Percentiles rank a stretch among this genome's conserved stretches.
Conservation (phyloP, 2,888 invertebrate species). For the Megastigmus dorsalis region DNA sequence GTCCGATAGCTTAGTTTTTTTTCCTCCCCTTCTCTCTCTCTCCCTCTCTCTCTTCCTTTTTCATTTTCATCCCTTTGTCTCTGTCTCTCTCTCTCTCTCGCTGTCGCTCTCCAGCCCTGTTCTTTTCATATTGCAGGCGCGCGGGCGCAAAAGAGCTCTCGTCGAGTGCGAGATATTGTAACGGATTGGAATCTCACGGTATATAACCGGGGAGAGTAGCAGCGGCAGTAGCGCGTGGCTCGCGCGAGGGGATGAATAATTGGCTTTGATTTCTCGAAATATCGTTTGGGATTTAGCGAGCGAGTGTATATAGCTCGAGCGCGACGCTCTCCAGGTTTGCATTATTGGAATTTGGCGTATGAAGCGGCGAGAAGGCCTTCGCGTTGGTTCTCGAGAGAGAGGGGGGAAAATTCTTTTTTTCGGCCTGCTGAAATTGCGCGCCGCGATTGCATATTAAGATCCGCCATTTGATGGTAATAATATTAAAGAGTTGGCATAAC, state of each 20-base stretch:
- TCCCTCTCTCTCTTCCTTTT: constrained; percentile 8
- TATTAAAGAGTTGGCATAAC: too few relatives aligned
- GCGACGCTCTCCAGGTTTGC: background rate
- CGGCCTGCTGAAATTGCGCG: too few relatives aligned
- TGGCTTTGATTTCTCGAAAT: constrained; percentile 35
- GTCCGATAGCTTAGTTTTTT: background rate
- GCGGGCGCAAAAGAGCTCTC: too few relatives aligned
- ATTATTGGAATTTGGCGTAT: constrained; percentile 21
- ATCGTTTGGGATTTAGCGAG: constrained; percentile 9
- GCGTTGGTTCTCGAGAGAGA: too few relatives aligned
- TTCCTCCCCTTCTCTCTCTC: background rate
- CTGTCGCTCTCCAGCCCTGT: background rate
- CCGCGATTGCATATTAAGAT: too few relatives aligned
- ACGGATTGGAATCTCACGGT: constrained; percentile 20
- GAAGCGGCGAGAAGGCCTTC: too few relatives aligned
- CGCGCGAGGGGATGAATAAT: constrained; percentile 44
- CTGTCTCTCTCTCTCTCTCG: constrained; percentile 1
- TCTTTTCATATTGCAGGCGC: constrained; percentile 26
- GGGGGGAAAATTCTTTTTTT: too few relatives aligned
- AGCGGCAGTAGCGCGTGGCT: background rate
- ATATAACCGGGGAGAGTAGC: too few relatives aligned
- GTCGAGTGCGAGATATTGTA: too few relatives aligned
- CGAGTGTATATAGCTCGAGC: background rate
- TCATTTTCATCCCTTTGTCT: constrained; percentile 31
- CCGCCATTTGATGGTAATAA: too few relatives aligned